Evolutionary conservation across 2,888 invertebrate species (phyloP).

Genomic region (Polyommatus icarus): DNA sequence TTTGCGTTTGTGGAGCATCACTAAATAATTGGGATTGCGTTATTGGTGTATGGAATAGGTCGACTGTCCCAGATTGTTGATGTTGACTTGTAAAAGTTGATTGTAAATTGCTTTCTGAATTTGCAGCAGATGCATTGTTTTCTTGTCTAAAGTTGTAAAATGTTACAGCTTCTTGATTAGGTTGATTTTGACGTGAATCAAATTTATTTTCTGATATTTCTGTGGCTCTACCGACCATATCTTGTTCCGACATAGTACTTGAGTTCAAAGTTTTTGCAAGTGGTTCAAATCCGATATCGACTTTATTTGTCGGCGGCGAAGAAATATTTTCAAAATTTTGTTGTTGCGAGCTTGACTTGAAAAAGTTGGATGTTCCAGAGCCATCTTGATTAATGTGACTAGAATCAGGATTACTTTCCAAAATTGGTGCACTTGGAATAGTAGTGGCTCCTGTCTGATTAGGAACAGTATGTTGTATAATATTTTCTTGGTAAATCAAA

Average conservation of each 20-base stretch:
- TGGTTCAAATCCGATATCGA: not conserved
- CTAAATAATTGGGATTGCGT: not conserved
- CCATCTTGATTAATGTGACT: not conserved
- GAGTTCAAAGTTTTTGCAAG: not conserved
- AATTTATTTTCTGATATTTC: not conserved
- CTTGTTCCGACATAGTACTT: not conserved
- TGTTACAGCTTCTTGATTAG: slow-evolving; percentile 8
- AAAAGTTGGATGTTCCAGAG: not conserved
- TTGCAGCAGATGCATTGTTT: not conserved
- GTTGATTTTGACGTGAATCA: not conserved
- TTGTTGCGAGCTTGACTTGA: not conserved
- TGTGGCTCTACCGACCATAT: not conserved
- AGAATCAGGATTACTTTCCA: not conserved
- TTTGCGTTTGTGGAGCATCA: not conserved
- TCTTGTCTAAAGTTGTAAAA: not conserved
- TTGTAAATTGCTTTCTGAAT: not conserved
- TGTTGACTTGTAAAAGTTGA: not conserved
- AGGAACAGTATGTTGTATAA: not conserved
- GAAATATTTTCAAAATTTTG: not conserved
- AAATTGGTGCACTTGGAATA: not conserved
- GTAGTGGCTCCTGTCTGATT: not conserved
- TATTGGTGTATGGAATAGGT: not conserved
- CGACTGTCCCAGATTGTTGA: not conserved
- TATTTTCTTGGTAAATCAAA: not conserved
- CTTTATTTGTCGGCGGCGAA: not conserved